Percentiles rank a stretch among this genome's conserved stretches.
Conservation (phyloP, 1,140 invertebrate species). For the Antheraea mylitta region DNA sequence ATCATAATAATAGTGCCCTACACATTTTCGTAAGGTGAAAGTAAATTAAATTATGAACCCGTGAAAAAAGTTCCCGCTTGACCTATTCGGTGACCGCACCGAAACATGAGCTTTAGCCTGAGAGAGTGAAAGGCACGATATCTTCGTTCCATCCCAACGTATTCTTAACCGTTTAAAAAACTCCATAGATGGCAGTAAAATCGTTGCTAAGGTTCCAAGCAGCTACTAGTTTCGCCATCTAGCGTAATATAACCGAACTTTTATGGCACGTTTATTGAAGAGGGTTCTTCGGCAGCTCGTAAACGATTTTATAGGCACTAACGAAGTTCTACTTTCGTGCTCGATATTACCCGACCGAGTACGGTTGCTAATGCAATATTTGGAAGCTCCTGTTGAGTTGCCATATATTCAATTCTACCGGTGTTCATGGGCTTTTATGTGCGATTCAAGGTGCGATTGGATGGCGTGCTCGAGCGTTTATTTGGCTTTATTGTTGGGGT, state of each 20-base stretch:
- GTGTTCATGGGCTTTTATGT: slow-evolving; percentile 76
- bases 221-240: slow-evolving; percentile 76
- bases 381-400: slow-evolving; percentile 65
- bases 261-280: slow-evolving; percentile 76
- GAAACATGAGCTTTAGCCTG: slow-evolving; percentile 28
- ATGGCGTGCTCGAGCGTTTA: slow-evolving; percentile 77
- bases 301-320: slow-evolving; percentile 75
- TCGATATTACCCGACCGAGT: slow-evolving; percentile 73
- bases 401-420: slow-evolving; percentile 71
- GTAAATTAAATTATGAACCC: slow-evolving; percentile 14
- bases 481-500: slow-evolving; percentile 78
- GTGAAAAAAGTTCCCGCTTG: slow-evolving; percentile 26
- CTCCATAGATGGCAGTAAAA: slow-evolving; percentile 77
- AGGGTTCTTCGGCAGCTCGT: slow-evolving; percentile 77
- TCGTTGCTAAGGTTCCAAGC: slow-evolving; percentile 67
- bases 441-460: slow-evolving; percentile 78
- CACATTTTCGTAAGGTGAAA: not conserved
- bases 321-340: slow-evolving; percentile 64
- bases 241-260: slow-evolving; percentile 73
- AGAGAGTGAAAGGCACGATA: slow-evolving; percentile 27
- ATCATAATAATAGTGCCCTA: no score
- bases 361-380: slow-evolving; percentile 65
- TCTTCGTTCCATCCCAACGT: slow-evolving; percentile 37
- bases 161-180: slow-evolving; percentile 69
- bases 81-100: slow-evolving; percentile 17